Base-by-base conservation (phyloP, 2,113 vertebrate species). In the Phylloscopus whistleri region DNA sequence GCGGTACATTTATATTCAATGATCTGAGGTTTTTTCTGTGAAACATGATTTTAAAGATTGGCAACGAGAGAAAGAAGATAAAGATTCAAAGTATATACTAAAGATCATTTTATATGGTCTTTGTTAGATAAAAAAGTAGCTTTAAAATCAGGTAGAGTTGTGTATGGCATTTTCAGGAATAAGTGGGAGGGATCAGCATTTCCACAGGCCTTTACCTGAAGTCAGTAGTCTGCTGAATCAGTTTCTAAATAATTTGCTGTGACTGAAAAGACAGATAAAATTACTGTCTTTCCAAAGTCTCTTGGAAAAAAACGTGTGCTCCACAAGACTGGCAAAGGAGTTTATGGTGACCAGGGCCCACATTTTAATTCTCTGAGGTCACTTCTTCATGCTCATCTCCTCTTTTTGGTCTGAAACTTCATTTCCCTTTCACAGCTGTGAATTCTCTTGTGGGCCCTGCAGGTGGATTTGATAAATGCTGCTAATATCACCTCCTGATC, bases 401-500 rank as follows among this genome's bases (percentile, higher is more conserved):
- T 70, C 55, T 72, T 81, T 93, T 94, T 79, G 78, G 84, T 92
- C 90, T 94, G 84, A 96, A 97, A 96, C 96, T 97, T 98, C 98
- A 99, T 98, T 98, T 98, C 97, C 98, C 98, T 98, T 98, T 97
- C 98, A 97, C 98, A 98, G 97, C 98, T 98, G 98, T 97, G 98
- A 97, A 98, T 98, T 98, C 97, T 98, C 98, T 96, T 84, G 98
- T 98, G 98, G 97, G 97, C 97, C 96, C 95, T 89, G 97, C 95
- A 90, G 97, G 98, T 98, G 97, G 98, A 95, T 98, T 98, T 99
- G 98, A 99, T 98, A 98, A 98, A 99, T 99, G 98, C 98, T 89
- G 97, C 98, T 98, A 98, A 98, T 98, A 97, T 99, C 98, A 98
- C 98, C 98, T 99, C 95, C 98, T 99, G 98, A 98, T 99, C 98